Base-by-base conservation (phyloP, 2,113 vertebrate genomes). In the Lipotes vexillifer region DNA sequence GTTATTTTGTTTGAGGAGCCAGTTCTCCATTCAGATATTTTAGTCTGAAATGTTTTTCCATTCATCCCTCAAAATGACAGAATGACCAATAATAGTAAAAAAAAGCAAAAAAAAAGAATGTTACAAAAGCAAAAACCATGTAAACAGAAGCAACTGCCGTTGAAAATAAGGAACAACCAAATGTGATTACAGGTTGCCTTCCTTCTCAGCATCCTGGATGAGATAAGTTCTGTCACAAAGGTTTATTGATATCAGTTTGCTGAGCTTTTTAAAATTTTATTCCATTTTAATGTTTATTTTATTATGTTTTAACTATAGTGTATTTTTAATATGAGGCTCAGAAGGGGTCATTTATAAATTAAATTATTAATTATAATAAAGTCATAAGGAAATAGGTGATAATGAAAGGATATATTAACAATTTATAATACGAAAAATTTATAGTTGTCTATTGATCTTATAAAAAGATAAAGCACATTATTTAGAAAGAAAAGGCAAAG, bases 331-430 rank as follows among this genome's bases (percentile, higher is more conserved):
- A 94, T 94, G 52, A 90, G n/a, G 61, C 55, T 90, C 95, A 94
- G 93, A 92, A 65, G 75, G 21, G 61, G 68, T 96, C 80, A 90
- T 97, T 96, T 98, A 55, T 36, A 77, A 96, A 97, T 92, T 96
- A 86, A 98, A 98, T 98, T 96, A 97, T 97, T 97, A 96, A 97
- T 93, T 96, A 93, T 88, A 93, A 72, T 95, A 96, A 95, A 94
- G 9, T 66, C 63, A 82, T 78, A 72, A 97, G 88, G 88, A 98
- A 94, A 85, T 89, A 90, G 78, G 41, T 69, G 17, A 95, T 31
- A 92, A 88, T 93, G n/a, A 97, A 95, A 90, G 86, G 12, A 88
- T 80, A 83, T 91, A 93, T 93, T 97, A 97, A 95, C 77, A 94
- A 97, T 97, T 96, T 90, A 96, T 96, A 96, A 95, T 84, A 82